Base-by-base conservation (phyloP, 1,140 invertebrate genomes). In the Pseudomyrmex pallidus region DNA sequence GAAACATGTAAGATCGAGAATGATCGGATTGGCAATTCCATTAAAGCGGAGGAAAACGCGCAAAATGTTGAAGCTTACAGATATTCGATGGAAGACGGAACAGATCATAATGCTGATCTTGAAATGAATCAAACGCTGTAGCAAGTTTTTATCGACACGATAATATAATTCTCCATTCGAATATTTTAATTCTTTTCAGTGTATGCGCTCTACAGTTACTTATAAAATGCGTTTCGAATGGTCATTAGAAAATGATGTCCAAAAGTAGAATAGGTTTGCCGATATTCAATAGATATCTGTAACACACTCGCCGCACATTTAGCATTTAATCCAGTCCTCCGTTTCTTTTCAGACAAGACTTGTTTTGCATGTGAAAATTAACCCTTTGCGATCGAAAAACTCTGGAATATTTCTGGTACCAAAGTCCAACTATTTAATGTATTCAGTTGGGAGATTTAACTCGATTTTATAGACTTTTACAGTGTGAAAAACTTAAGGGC, bases 221-320 rank as follows among this genome's bases (percentile, higher is more conserved):
- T 86, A 86, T 63, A 72, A 7, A 89, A 84, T 89, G 88, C 88
- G 82, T 85, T 88, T 88, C 80, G 74, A 82, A 86, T 88, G 77
- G 85, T 89, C 70, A 88, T 86, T 89, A 59, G 86, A 77, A 57
- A 68, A 62, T 74, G 74, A 82, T 78, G 73, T 70, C 84, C 72
- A 77, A 77, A 85, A 85, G 72, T 68, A 73, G 56, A 77, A 85
- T 77, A 62, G 83, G 82, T 88, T 88, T 83, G 83, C 86, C 76
- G 59, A 74, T 80, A 70, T 46, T 22, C 67, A 82, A 87, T 82
- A 12, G 52, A 12, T 17, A 64, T 70, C 48, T 67, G n/a, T 44
- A 76, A 59, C n/a, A 56, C 7, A 67, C 35, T 70, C 12, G 12
- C 25, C 59, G 66, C 76, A 80, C 44, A 80, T 80, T 80, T 80